These are phyloP conservation scores for Myathropa florea DNA, from an alignment of 2,888 invertebrate species.

Conservation along the genomic window DNA sequence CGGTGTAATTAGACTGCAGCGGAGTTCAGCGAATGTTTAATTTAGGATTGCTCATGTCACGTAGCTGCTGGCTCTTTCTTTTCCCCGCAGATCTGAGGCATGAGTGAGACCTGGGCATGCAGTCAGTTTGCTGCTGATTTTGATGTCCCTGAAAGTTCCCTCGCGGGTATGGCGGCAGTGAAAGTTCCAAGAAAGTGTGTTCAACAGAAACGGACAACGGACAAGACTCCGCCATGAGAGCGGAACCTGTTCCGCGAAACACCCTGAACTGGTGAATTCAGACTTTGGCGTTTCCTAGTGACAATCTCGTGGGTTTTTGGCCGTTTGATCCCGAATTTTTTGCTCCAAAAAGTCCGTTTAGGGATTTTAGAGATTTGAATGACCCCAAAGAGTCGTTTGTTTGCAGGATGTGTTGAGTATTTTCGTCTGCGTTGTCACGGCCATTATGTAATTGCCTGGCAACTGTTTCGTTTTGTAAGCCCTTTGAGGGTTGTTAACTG, in stretches of 20 bases:
- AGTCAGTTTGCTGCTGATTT: too few species aligned
- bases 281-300: too few species aligned
- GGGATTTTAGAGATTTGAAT: neutral
- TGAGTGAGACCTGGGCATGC: too few species aligned
- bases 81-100: neutral
- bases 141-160: too few species aligned
- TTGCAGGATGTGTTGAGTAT: neutral
- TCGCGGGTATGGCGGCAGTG: too few species aligned
- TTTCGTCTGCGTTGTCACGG: neutral
- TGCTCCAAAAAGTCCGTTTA: neutral
- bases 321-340: too few species aligned
- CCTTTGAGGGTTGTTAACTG: neutral
- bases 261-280: too few species aligned
- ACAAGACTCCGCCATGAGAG: too few species aligned
- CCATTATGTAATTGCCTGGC: neutral
- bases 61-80: slow-evolving; percentile 8
- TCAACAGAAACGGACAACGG: too few species aligned
- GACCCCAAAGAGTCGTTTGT: neutral
- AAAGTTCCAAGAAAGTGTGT: too few species aligned
- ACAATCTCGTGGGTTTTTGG: too few species aligned
- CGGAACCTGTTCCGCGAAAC: too few species aligned
- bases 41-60: slow-evolving; percentile 32
- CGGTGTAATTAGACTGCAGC: slow-evolving; percentile 53
- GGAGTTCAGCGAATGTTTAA: slow-evolving; percentile 29
- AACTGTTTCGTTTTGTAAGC: neutral